Evolutionary conservation across 2,113 vertebrate species (phyloP).

Genomic region (Sigmodon hispidus): DNA sequence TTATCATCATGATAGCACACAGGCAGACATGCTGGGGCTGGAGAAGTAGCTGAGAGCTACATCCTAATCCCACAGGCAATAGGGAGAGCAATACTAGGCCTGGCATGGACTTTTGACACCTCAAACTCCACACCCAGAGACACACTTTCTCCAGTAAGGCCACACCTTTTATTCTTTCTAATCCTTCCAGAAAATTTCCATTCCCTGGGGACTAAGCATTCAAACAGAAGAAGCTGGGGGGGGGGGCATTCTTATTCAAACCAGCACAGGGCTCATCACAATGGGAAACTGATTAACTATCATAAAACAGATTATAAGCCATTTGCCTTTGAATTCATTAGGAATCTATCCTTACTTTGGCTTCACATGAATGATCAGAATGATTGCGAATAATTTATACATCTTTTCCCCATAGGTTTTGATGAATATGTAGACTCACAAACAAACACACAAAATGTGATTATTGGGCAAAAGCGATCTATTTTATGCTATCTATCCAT

Average conservation of each 20-base stretch:
- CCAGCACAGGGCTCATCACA: background rate
- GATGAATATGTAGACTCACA: background rate
- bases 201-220: background rate
- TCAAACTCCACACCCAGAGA: background rate
- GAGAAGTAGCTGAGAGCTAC: background rate
- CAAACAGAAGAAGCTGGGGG: background rate
- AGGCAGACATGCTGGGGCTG: background rate
- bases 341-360: background rate
- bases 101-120: background rate
- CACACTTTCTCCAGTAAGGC: background rate
- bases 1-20: background rate
- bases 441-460: background rate
- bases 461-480: background rate
- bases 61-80: background rate
- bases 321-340: conserved; percentile 8
- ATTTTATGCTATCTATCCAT: too few species aligned
- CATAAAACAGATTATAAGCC: background rate
- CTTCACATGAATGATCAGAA: conserved; percentile 25
- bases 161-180: background rate
- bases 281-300: background rate
- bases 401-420: background rate
- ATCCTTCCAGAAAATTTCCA: background rate
- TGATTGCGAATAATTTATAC: background rate
- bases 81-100: background rate
- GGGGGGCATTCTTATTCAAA: background rate